These are phyloP conservation scores for Pterophyllum scalare DNA, from an alignment of 2,113 vertebrate species.

Conservation along the genomic window DNA sequence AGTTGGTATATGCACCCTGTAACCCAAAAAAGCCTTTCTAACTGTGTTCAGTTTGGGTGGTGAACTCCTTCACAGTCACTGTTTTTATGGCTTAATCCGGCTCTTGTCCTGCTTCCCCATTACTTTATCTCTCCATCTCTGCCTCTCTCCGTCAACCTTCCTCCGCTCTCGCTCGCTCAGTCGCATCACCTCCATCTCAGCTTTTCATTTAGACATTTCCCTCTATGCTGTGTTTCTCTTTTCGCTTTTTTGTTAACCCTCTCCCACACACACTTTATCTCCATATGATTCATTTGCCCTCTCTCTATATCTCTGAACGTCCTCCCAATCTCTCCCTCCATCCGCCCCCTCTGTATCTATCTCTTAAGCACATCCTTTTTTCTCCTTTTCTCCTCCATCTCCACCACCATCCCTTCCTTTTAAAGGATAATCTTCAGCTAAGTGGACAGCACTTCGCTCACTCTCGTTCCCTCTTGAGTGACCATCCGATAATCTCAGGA, in stretches of 20 bases:
- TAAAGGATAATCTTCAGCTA: slow-evolving; percentile 79
- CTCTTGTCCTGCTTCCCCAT: slow-evolving; percentile 70
- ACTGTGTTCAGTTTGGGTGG: slow-evolving; percentile 30
- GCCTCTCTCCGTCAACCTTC: slow-evolving; percentile 44
- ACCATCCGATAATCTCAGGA: slow-evolving; percentile 75
- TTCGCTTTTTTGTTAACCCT: slow-evolving; percentile 64
- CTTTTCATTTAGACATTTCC: slow-evolving; percentile 55
- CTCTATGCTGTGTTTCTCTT: slow-evolving; percentile 36
- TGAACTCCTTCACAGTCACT: slow-evolving; percentile 56
- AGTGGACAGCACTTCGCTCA: slow-evolving; percentile 71
- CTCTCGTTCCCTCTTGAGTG: slow-evolving; percentile 73
- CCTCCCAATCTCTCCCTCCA: slow-evolving; percentile 61
- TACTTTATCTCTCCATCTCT: slow-evolving; percentile 68
- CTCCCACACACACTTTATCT: slow-evolving; percentile 64
- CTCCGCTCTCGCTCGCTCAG: slow-evolving; percentile 25
- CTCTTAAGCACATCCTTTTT: slow-evolving; percentile 70
- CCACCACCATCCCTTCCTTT: slow-evolving; percentile 65
- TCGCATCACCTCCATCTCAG: slow-evolving; percentile 44
- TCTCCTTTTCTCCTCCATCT: slow-evolving; percentile 67
- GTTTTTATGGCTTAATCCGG: slow-evolving; percentile 73
- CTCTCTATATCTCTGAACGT: slow-evolving; percentile 40
- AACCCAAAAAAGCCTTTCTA: slow-evolving; percentile 30
- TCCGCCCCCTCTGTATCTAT: slow-evolving; percentile 49
- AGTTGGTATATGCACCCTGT: not conserved
- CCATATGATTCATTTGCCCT: slow-evolving; percentile 64